Evolutionary conservation across 2,797 vertebrate species (phyloP).

Genomic region (Channallabes apus): DNA sequence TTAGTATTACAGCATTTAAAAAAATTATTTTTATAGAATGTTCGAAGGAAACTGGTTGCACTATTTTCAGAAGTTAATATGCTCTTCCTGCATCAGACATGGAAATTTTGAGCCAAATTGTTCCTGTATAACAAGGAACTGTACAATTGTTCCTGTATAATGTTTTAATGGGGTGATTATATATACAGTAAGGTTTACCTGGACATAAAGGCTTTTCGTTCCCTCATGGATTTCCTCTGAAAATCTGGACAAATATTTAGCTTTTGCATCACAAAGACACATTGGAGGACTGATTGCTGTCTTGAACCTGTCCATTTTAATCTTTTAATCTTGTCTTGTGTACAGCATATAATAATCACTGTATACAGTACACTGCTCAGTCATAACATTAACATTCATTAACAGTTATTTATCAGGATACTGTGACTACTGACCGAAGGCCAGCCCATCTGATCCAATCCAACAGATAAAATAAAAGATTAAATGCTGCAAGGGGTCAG

Average conservation of each 20-base stretch:
- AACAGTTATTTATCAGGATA: too few relatives aligned
- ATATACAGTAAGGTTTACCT: neutral
- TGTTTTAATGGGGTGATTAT: neutral
- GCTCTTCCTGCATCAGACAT: neutral
- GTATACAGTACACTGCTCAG: neutral
- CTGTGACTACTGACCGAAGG: too few relatives aligned
- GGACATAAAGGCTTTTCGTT: neutral
- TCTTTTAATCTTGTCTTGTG: neutral
- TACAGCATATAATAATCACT: neutral
- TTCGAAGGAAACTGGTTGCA: neutral
- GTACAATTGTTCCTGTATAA: slow-evolving; percentile 7
- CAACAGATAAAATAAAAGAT: too few relatives aligned
- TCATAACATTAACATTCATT: too few relatives aligned
- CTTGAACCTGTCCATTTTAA: neutral
- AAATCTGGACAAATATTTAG: slow-evolving; percentile 1
- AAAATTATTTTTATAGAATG: neutral
- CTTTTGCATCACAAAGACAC: neutral
- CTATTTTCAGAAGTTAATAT: neutral
- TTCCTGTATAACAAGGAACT: too few relatives aligned
- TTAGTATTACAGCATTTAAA: neutral
- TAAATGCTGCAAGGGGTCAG: too few relatives aligned
- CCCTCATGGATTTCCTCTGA: neutral
- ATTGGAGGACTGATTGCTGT: neutral
- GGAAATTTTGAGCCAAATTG: neutral
- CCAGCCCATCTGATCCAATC: too few relatives aligned